Evolutionary conservation across 2,888 invertebrate species (phyloP), one percentile per base, ranked within the genome.

Genomic region (Geophilus truncorum): DNA sequence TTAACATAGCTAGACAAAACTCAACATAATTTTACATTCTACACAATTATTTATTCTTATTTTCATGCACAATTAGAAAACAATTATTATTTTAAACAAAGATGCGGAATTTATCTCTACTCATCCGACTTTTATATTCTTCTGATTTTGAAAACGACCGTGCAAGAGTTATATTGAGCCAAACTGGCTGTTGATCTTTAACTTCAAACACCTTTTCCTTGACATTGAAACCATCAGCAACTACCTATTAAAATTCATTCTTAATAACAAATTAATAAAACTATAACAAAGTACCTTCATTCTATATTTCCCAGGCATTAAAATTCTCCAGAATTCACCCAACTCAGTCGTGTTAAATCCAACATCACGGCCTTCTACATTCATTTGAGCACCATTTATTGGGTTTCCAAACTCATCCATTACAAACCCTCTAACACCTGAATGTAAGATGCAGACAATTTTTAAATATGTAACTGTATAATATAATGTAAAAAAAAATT

Each of bases 311-410:
- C 96, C 96, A 0, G 97, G 96, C 82, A 96, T 88, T 25, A 97
- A 88, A 82, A 97, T 92, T 85, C 96, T 91, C 96, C 96, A 97
- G 89, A 94, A 97, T 87, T 97, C 97, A n/a, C 97, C 97, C 86
- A 93, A 92, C 86, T 93, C 92, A 7, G 95, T 94, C 80, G 93
- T 93, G 86, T 92, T 93, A 87, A 95, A 95, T 79, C 92, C 91
- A 84, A 95, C 93, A 86, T 95, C 94, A 78, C 96, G 91, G 0
- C 92, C 92, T 86, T 93, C 92, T 51, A 97, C 91, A 85, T 92
- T 92, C 82, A 95, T 88, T 7, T 92, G 90, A 10, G 94, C 95
- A 79, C 93, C 92, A 84, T 94, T 93, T 79, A 96, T 90, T 0
- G 94, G 93, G 86, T 91, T 91, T 79, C 93, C 93, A 85, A 91